Percentiles rank a stretch among this genome's conserved stretches.
Evolutionary conservation across 2,888 invertebrate species (phyloP).

Genomic region (Euspilapteryx auroguttella): DNA sequence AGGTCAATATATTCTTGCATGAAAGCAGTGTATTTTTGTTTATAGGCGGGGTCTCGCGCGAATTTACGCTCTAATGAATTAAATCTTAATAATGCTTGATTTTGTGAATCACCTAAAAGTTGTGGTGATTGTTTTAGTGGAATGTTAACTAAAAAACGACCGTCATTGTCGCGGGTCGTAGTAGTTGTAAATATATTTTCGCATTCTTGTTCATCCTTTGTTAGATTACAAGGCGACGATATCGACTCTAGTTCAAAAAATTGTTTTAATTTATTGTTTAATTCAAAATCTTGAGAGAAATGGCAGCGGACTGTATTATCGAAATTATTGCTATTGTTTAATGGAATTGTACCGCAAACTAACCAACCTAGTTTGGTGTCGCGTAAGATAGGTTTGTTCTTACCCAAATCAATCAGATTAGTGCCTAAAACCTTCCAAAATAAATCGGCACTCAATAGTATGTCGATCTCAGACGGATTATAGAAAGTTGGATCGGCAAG

Average conservation of each 20-base stretch:
- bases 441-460: slow-evolving; percentile 1
- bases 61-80: not conserved
- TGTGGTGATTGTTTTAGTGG: not conserved
- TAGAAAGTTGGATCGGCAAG: slow-evolving; percentile 1
- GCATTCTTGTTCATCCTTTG: not conserved
- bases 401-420: not conserved
- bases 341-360: not conserved
- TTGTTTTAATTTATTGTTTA: not conserved
- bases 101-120: not conserved
- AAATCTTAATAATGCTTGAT: not conserved
- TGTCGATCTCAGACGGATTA: not conserved
- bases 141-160: not conserved
- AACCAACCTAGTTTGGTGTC: slow-evolving; percentile 1
- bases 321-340: not conserved
- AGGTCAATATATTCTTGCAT: not conserved
- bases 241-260: not conserved
- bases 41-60: not conserved
- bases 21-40: not conserved
- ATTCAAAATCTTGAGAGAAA: not conserved
- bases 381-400: not conserved
- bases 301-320: not conserved
- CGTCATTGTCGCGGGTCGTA: not conserved
- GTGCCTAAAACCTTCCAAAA: slow-evolving; percentile 1
- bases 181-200: not conserved
- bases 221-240: not conserved